A percentile compares a stretch with the other conserved stretches of the same genome.
Conservation (phyloP, 1,140 invertebrate genomes). For the Heliconius eleuchia region DNA sequence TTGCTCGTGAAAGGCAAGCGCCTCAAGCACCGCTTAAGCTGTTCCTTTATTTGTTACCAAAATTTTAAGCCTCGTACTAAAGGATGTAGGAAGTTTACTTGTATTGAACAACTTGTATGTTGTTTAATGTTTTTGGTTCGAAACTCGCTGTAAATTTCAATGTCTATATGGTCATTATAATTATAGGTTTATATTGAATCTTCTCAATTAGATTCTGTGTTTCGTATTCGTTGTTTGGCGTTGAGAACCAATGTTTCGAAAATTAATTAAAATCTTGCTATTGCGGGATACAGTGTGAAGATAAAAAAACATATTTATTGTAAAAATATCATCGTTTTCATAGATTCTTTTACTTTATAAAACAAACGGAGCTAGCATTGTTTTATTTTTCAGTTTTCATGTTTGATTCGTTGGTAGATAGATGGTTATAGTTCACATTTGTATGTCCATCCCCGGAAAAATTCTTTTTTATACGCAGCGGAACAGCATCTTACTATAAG, state of each 20-base stretch:
- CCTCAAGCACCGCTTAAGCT: conserved; percentile 12
- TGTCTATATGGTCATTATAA: neutral
- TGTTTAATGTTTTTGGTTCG: conserved; percentile 12
- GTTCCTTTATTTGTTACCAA: conserved; percentile 25
- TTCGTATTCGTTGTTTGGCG: neutral
- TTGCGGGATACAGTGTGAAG: too few species aligned
- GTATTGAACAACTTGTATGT: neutral
- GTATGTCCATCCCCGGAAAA: too few species aligned
- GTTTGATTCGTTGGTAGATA: too few species aligned
- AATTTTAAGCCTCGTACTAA: conserved; percentile 19
- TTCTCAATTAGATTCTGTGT: neutral
- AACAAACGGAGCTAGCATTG: too few species aligned
- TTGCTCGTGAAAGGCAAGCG: conserved; percentile 17
- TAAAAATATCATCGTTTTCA: too few species aligned
- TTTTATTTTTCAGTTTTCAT: too few species aligned
- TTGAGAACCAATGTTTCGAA: neutral
- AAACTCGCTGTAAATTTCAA: neutral
- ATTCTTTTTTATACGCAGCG: too few species aligned
- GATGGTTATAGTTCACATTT: too few species aligned
- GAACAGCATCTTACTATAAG: too few species aligned
- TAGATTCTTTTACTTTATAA: too few species aligned
- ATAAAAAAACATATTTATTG: too few species aligned
- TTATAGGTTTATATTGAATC: neutral
- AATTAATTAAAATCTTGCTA: too few species aligned
- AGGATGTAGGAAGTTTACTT: conserved; percentile 13